Evolutionary conservation across 2,113 vertebrate genomes (phyloP).

Genomic region (Phalacrocorax pelagicus): DNA sequence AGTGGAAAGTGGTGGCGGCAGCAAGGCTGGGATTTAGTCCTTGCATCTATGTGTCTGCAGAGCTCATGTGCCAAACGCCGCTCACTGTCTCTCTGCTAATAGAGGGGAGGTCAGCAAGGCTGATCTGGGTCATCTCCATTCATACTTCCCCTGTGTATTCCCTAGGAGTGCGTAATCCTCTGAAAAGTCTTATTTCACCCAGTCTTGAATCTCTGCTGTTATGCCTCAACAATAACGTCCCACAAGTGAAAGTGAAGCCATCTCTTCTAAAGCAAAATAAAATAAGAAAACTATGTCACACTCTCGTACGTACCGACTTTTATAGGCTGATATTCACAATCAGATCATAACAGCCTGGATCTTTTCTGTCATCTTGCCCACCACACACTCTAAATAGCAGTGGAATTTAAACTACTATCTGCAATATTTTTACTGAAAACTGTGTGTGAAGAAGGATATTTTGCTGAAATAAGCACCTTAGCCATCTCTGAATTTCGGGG

Average conservation of each 20-base stretch:
- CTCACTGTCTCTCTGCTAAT: not conserved
- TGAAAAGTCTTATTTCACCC: not conserved
- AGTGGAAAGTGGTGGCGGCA: not conserved
- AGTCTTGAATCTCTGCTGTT: not conserved
- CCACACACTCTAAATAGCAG: not conserved
- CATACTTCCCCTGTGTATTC: fast-evolving
- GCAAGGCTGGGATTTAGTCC: not conserved
- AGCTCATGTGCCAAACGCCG: fast-evolving
- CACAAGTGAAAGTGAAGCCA: not conserved
- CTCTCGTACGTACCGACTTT: not conserved
- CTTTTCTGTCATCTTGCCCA: not conserved
- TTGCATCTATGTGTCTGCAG: not conserved
- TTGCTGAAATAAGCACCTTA: constrained; percentile 40
- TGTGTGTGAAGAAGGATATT: not conserved
- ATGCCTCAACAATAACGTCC: constrained; percentile 1
- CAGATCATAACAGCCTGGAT: constrained; percentile 18
- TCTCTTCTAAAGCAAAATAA: not conserved
- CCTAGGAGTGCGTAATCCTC: not conserved
- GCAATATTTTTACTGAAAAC: constrained; percentile 33
- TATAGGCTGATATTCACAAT: constrained; percentile 17
- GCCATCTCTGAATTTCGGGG: not conserved
- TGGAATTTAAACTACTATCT: constrained; percentile 32
- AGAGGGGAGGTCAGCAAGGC: not conserved
- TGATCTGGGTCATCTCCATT: not conserved
- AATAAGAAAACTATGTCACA: not conserved